Percentiles rank a stretch among this genome's conserved stretches.
Evolutionary conservation across 2,888 invertebrate species (phyloP).

Genomic region (Dendrolimus houi): DNA sequence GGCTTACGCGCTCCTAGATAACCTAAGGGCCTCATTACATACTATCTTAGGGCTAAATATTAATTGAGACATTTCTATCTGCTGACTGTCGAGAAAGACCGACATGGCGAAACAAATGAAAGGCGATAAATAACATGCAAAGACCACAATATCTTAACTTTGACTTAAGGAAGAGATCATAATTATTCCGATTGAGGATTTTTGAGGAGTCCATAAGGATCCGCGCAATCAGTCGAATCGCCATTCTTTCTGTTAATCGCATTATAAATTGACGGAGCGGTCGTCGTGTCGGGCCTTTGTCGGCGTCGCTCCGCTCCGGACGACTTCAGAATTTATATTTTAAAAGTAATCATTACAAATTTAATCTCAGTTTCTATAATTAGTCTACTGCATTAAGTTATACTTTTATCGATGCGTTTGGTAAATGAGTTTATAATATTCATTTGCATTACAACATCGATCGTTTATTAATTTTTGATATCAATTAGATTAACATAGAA

Average conservation of each 20-base stretch:
- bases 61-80: slow-evolving; percentile 71
- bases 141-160: slow-evolving; percentile 28
- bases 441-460: slow-evolving; percentile 5
- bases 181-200: slow-evolving; percentile 43
- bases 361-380: slow-evolving; percentile 48
- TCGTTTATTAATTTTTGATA: slow-evolving; percentile 4
- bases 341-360: slow-evolving; percentile 53
- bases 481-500: slow-evolving; percentile 5
- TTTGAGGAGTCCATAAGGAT: slow-evolving; percentile 52
- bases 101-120: slow-evolving; percentile 46
- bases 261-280: slow-evolving; percentile 68
- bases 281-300: slow-evolving; percentile 54
- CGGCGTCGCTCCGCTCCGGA: slow-evolving; percentile 35
- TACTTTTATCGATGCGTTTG: slow-evolving; percentile 7
- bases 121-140: slow-evolving; percentile 41
- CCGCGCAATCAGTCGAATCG: slow-evolving; percentile 56
- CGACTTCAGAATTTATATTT: slow-evolving; percentile 48
- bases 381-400: slow-evolving; percentile 30
- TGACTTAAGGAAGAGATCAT: slow-evolving; percentile 40
- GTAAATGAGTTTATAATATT: slow-evolving; percentile 14
- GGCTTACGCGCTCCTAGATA: slow-evolving; percentile 69
- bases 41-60: slow-evolving; percentile 70
- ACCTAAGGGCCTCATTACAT: slow-evolving; percentile 56
- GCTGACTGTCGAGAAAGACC: slow-evolving; percentile 37
- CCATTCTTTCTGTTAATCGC: slow-evolving; percentile 69